Base-by-base conservation (phyloP, 30 jellyfish, hydroid and myxozoan genomes). In the Calvadosia cruxmelitensis region DNA sequence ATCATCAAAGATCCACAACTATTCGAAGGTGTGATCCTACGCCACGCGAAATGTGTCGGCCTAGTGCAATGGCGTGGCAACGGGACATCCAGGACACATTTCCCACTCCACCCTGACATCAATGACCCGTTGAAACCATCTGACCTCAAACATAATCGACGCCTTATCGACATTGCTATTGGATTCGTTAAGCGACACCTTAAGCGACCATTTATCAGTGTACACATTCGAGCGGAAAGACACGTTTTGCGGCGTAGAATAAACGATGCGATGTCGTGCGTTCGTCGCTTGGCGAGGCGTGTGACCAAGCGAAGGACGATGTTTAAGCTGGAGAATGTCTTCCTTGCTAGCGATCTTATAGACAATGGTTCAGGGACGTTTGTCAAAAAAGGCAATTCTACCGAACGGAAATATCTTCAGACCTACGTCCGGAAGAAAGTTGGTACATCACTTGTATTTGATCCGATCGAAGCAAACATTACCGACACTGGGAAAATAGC, bases 401-500 rank as follows among this genome's bases (percentile, higher is more conserved):
- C 76, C 50, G 85, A 89, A 32, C 76, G 95, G 29, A 30, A 31
- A 25, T 70, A 53, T 12, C 77, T 64, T 7, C 53, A 75, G 5
- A 53, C 78, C 29, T 52, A 64, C 29, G 29, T 85, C 36, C 10
- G 5, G 7, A 74, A 75, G 31, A 30, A 78, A 51, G 52, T 86
- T 28, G 69, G 67, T 25, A 35, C 67, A 1, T 92, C 95, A 1
- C 31, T 49, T 5, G 63, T 66, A 1, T 89, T 79, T 34, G 23
- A 49, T 24, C 95, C 98, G 1, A 76, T 28, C n/a, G 67, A 68
- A 27, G 76, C 69, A 64, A 83, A 78, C 5, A 36, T 79, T 25
- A 64, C 63, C 70, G 98, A 89, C 36, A 83, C 92, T 35, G 98
- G 98, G 27, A 93, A 81, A 52, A 72, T 89, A 16, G 94, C 98